Percentiles rank a stretch among this genome's conserved stretches.
Evolutionary conservation across 2,888 invertebrate genomes (phyloP).

Genomic region (Meliscaeva auricollis): DNA sequence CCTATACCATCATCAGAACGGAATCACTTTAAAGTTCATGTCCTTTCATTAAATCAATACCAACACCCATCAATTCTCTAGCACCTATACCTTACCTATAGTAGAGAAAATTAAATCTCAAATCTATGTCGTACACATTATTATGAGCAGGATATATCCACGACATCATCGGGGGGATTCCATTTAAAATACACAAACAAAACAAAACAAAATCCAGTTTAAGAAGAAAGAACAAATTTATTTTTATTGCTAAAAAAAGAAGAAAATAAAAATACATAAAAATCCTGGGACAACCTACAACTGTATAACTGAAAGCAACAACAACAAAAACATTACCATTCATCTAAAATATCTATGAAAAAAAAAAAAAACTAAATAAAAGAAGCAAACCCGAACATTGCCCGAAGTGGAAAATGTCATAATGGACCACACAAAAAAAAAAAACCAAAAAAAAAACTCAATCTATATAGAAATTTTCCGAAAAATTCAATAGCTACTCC

Average conservation of each 20-base stretch:
- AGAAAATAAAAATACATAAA: conserved; percentile 45
- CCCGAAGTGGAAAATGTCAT: conserved; percentile 72
- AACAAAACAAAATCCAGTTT: conserved; percentile 33
- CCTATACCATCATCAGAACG: not conserved
- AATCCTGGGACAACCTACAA: conserved; percentile 68
- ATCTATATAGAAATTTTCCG: conserved; percentile 47
- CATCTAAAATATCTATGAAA: conserved; percentile 35
- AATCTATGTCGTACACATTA: conserved; percentile 62
- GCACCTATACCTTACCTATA: not conserved
- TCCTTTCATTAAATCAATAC: conserved; percentile 33
- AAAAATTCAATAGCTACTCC: conserved; percentile 36
- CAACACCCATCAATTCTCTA: not conserved
- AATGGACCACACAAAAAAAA: conserved; percentile 50
- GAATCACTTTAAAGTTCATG: conserved; percentile 30
- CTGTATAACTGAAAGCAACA: conserved; percentile 17
- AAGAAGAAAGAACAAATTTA: conserved; percentile 67
- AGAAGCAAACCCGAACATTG: conserved; percentile 57
- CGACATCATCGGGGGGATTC: conserved; percentile 31
- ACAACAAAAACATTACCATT: conserved; percentile 48
- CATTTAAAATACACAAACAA: conserved; percentile 10
- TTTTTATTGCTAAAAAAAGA: conserved; percentile 47
- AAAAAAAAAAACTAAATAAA: conserved; percentile 10
- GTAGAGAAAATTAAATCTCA: conserved; percentile 29
- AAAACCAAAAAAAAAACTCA: conserved; percentile 67
- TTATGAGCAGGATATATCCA: conserved; percentile 29